These are phyloP conservation scores for Pseudochromis fuscus DNA, from an alignment of 2,797 vertebrate species.

Conservation along the genomic window DNA sequence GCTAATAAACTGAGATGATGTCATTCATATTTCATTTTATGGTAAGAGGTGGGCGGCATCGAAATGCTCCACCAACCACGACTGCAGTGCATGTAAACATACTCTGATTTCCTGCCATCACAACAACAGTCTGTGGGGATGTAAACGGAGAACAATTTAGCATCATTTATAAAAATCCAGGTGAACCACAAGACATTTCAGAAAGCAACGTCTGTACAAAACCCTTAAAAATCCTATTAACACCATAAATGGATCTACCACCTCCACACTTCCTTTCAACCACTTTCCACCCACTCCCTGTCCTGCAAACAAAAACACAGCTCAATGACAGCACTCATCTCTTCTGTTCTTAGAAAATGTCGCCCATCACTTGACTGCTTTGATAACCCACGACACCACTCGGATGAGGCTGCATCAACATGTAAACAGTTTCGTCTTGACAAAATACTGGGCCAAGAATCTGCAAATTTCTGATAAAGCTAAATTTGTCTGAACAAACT, in stretches of 20 bases:
- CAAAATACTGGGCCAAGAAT: not conserved
- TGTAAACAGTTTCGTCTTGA: not conserved
- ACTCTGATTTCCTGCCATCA: conserved; percentile 9
- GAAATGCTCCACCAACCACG: conserved; percentile 22
- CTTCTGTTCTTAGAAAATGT: not conserved
- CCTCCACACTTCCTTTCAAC: not conserved
- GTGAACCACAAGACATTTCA: not conserved
- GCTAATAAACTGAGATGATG: conserved; percentile 28
- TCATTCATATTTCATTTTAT: conserved; percentile 19
- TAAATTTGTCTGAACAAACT: not conserved
- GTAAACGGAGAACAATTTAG: conserved; percentile 20
- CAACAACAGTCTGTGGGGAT: not conserved
- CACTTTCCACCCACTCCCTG: not conserved
- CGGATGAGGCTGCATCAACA: not conserved
- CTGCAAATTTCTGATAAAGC: not conserved
- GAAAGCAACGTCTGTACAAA: conserved; percentile 17
- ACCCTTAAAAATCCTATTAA: conserved; percentile 7
- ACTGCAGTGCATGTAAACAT: conserved; percentile 19
- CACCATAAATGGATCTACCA: not conserved
- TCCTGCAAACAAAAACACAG: not conserved
- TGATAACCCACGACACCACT: not conserved
- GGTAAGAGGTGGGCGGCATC: conserved; percentile 32
- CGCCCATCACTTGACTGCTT: not conserved
- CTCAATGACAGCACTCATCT: not conserved
- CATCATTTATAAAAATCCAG: conserved; percentile 1